Conservation (phyloP, 1,140 invertebrate genomes). For the Phymastichus coffea region DNA sequence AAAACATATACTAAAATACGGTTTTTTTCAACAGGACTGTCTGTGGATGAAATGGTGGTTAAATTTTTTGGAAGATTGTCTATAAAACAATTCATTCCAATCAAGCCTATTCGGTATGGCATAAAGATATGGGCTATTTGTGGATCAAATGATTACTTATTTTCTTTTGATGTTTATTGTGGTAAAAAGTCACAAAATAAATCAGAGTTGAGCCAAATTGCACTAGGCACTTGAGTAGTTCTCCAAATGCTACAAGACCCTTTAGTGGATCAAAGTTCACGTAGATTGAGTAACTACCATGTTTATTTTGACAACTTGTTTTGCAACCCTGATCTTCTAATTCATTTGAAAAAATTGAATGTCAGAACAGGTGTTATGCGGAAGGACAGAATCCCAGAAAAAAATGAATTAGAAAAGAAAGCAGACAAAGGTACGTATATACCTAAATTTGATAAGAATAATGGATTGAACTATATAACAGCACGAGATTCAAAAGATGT, state of each 20-base stretch:
- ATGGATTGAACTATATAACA: not conserved
- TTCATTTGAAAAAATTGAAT: not conserved
- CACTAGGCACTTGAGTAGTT: not conserved
- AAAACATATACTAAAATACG: conserved; percentile 8
- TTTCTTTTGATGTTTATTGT: conserved; percentile 18
- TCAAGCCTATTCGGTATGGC: conserved; percentile 16
- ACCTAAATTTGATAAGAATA: conserved; percentile 1
- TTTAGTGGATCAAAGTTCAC: too few species aligned
- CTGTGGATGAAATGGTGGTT: conserved; percentile 21
- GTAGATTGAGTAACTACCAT: too few species aligned
- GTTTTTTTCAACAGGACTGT: conserved; percentile 14
- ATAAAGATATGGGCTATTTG: conserved; percentile 15
- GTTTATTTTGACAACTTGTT: too few species aligned
- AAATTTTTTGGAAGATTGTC: not conserved
- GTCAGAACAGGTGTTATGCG: not conserved
- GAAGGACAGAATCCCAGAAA: not conserved
- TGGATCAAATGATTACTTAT: conserved; percentile 13
- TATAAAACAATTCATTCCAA: conserved; percentile 15
- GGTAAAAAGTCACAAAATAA: not conserved
- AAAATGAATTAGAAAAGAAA: conserved; percentile 5
- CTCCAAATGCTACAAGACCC: not conserved
- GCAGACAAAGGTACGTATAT: not conserved
- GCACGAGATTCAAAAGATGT: not conserved
- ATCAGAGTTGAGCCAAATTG: not conserved
- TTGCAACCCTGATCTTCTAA: not conserved